Base-by-base conservation (phyloP, 2,113 vertebrate species). In the Chaetura pelagica region DNA sequence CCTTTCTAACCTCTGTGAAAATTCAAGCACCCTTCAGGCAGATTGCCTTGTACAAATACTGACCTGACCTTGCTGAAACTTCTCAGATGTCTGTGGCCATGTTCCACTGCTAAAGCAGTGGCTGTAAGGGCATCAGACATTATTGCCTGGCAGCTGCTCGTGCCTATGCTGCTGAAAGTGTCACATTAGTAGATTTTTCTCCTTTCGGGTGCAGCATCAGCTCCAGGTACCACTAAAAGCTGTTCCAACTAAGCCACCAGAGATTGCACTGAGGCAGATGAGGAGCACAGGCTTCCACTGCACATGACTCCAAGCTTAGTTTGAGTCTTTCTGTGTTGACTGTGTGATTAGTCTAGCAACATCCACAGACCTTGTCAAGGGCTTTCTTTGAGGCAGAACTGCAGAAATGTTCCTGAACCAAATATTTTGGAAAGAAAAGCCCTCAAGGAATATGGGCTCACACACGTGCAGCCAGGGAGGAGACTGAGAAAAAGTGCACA, bases 1-100 rank as follows among this genome's bases (percentile, higher is more conserved):
- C 22, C 64, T 73, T 92, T 86, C 68, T 67, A 86, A 52, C 49
- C 58, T 38, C 24, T 78, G 58, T 58, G 77, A 93, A 93, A 89
- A 92, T 71, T 75, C 6, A 1, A 66, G 24, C 20, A 29, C 27
- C 75, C 86, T 23, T 49, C 57, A 77, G 64, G 68, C 61, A 64
- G 22, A 77, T 20, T 57, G 21, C 48, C 55, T 78, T 16, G 64
- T 42, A 32, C 17, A 90, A 83, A 78, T 44, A 35, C 38, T 26
- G 18, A 40, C 64, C 35, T 34, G 9, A 68, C 22, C 54, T 26
- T 63, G 68, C 54, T 68, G 14, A 72, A 57, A 5, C 64, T 48
- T 71, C 34, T 16, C 51, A 83, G 55, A 16, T 1, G 1, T 22
- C 51, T 7, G 0, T 16, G 23, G 17, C 46, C 20, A 4, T 4